Conservation (phyloP, 2,797 vertebrate genomes). For the Tokudaia muenninki region DNA sequence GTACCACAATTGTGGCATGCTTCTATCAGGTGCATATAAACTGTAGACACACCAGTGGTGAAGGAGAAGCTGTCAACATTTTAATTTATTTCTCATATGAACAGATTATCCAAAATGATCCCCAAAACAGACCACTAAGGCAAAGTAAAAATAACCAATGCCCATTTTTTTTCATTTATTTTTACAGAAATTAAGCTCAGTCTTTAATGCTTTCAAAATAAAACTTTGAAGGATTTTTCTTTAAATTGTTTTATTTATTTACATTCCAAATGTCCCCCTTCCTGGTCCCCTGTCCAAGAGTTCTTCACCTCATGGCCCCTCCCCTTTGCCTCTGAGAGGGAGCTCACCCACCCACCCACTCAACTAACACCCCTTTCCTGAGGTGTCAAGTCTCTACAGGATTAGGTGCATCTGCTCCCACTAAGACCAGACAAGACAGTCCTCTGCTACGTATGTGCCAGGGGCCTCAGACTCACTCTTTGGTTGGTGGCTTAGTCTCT, state of each 20-base stretch:
- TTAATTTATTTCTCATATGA: background rate
- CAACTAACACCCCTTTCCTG: background rate
- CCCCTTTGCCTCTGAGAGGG: background rate
- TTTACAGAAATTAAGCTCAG: background rate
- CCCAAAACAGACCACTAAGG: background rate
- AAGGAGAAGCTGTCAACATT: background rate
- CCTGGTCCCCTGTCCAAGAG: background rate
- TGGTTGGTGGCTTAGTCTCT: background rate
- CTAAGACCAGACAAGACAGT: background rate
- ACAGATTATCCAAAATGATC: background rate
- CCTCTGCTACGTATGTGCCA: background rate
- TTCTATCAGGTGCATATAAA: background rate
- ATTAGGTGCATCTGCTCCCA: background rate
- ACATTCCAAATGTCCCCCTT: background rate
- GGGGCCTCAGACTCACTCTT: background rate
- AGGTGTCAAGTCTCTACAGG: background rate
- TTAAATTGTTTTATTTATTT: background rate
- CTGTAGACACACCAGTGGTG: background rate
- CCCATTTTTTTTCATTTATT: background rate
- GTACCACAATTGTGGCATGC: background rate
- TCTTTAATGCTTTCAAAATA: background rate
- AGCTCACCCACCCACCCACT: background rate
- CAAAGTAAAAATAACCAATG: background rate
- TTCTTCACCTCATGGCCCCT: background rate
- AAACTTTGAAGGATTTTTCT: background rate